These are phyloP conservation scores for Heliothis subflexa DNA, from an alignment of 1,140 invertebrate genomes.

Conservation along the genomic window DNA sequence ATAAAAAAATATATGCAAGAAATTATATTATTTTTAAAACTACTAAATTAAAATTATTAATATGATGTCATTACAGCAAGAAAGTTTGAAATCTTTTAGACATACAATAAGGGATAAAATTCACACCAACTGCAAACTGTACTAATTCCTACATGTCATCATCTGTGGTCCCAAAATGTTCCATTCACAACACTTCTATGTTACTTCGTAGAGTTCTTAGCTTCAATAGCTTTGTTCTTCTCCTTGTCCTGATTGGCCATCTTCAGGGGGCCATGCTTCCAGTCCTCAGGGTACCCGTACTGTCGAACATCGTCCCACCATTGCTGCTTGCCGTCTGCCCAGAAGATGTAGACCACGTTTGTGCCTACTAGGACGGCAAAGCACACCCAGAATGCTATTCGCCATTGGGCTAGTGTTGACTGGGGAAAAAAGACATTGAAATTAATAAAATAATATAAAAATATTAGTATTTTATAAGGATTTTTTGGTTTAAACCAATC, in stretches of 20 bases:
- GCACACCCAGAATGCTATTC: slow-evolving; percentile 93
- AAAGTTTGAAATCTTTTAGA: too few species aligned
- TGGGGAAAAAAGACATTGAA: slow-evolving; percentile 78
- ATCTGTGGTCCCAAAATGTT: neutral
- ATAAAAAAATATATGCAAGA: too few species aligned
- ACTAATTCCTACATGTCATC: neutral
- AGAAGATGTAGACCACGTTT: slow-evolving; percentile 90
- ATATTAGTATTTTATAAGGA: neutral
- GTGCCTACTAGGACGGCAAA: slow-evolving; percentile 91
- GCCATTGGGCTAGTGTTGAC: slow-evolving; percentile 92
- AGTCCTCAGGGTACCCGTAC: slow-evolving; percentile 74
- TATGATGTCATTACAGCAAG: too few species aligned
- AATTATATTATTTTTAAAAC: too few species aligned
- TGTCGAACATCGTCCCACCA: slow-evolving; percentile 89
- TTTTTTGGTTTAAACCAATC: too few species aligned
- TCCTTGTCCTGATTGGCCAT: slow-evolving; percentile 71
- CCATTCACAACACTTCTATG: slow-evolving; percentile 9
- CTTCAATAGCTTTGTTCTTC: slow-evolving; percentile 73
- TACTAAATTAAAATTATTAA: too few species aligned
- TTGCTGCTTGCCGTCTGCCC: slow-evolving; percentile 90
- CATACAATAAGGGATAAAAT: too few species aligned
- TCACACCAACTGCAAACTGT: too few species aligned
- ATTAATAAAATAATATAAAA: slow-evolving; percentile 15
- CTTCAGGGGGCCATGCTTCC: slow-evolving; percentile 77
- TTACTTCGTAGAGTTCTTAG: slow-evolving; percentile 48